Evolutionary conservation across 2,888 invertebrate genomes (phyloP).

Genomic region (Caenorhabditis sp.): DNA sequence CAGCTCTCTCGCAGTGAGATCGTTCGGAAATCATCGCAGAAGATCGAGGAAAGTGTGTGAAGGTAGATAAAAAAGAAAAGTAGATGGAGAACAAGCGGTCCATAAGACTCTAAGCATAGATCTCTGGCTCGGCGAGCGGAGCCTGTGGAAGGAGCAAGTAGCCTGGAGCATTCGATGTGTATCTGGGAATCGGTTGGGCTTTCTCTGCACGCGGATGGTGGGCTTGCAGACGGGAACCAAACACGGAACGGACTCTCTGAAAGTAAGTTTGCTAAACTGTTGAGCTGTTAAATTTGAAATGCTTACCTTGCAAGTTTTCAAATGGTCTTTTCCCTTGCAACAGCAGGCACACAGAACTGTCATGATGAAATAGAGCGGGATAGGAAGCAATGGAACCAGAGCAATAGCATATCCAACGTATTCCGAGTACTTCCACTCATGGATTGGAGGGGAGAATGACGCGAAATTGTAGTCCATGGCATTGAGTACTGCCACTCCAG

Average conservation of each 20-base stretch:
- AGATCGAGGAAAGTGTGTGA: slow-evolving; percentile 20
- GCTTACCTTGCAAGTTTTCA: slow-evolving; percentile 55
- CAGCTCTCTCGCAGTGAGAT: slow-evolving; percentile 41
- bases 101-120: slow-evolving; percentile 60
- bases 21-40: slow-evolving; percentile 45
- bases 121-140: slow-evolving; percentile 79
- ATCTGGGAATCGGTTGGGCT: slow-evolving; percentile 72
- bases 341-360: slow-evolving; percentile 76
- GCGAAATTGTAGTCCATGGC: slow-evolving; percentile 78
- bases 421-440: slow-evolving; percentile 79
- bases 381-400: slow-evolving; percentile 80
- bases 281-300: not conserved
- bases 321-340: slow-evolving; percentile 66
- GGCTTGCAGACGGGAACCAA: slow-evolving; percentile 77
- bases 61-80: not conserved
- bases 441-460: slow-evolving; percentile 76
- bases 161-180: slow-evolving; percentile 80
- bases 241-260: slow-evolving; percentile 77
- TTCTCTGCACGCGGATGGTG: slow-evolving; percentile 57
- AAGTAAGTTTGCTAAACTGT: no score
- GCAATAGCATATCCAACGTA: slow-evolving; percentile 79
- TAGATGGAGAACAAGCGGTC: not conserved
- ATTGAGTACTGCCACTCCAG: slow-evolving; percentile 79
- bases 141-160: slow-evolving; percentile 82
- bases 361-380: slow-evolving; percentile 79